Base-by-base conservation (phyloP, 2,797 vertebrate species). In the Molossus alvarezi region DNA sequence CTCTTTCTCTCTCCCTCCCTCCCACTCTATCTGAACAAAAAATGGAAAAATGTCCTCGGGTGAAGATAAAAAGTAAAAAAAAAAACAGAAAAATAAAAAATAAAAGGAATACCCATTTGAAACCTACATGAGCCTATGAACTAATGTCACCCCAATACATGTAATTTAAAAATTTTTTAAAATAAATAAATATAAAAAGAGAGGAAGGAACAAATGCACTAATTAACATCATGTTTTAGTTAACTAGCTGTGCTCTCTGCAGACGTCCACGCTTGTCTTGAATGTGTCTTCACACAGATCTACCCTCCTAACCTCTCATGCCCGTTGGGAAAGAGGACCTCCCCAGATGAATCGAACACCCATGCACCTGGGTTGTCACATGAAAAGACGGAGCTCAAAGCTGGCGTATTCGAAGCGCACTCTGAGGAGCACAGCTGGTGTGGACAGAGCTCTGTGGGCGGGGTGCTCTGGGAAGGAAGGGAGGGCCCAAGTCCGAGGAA, bases 391-490 rank as follows among this genome's bases (percentile, higher is more conserved):
- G 29, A 69, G 21, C 60, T n/a, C 72, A 81, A 65, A 21, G 8
- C 20, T 90, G 25, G 4, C 64, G 12, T 23, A 20, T 10, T 17
- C 58, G 37, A 29, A 53, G 41, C 55, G 53, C 25, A 41, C 1
- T 29, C 14, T 37, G 11, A 41, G 20, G 23, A 33, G 33, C 25
- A 23, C 64, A 13, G 9, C 57, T 76, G 17, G 1, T 65, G 4
- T 25, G 48, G 67, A 45, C 4, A 72, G 81, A 58, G 41, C 71
- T 20, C 0, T 29, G 55, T 9, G 11, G 37, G 33, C n/a, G 55
- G 95, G 95, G 10, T 94, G n/a, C 69, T 95, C 88, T 90, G 91
- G 65, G 93, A 79, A 95, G 75, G 14, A 29, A 57, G n/a, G 12
- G 15, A 7, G 25, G 25, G 23, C 18, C 58, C 18, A n/a, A 14